Conservation (phyloP, 2,113 vertebrate species). For the Istiophorus platypterus region DNA sequence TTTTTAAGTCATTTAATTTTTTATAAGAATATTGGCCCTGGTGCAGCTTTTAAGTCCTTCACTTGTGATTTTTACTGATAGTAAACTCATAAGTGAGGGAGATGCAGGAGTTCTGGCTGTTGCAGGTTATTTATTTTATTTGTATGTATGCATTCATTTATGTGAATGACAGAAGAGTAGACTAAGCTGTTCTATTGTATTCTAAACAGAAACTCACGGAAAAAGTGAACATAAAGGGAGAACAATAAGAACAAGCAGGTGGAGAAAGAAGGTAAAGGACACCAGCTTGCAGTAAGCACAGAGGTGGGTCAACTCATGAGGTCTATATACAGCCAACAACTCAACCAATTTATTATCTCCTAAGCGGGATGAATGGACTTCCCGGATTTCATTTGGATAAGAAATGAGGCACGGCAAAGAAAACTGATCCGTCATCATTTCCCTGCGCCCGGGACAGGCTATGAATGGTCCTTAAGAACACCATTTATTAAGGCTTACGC, state of each 20-base stretch:
- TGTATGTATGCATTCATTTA: too few relatives aligned
- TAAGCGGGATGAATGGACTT: constrained; percentile 74
- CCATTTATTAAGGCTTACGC: constrained; percentile 71
- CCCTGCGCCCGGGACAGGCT: constrained; percentile 51
- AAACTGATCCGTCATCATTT: constrained; percentile 74
- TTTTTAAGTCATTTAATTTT: background rate
- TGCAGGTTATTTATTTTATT: too few relatives aligned
- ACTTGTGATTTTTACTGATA: too few relatives aligned
- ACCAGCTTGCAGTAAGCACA: constrained; percentile 28
- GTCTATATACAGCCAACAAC: constrained; percentile 61
- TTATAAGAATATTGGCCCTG: background rate
- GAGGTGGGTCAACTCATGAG: constrained; percentile 51
- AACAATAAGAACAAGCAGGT: background rate
- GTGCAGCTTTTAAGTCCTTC: too few relatives aligned
- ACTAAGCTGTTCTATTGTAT: background rate
- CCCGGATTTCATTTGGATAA: constrained; percentile 80
- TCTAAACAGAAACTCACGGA: background rate
- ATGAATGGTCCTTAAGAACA: constrained; percentile 72
- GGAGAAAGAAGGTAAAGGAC: constrained; percentile 14
- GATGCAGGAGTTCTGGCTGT: too few relatives aligned
- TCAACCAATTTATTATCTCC: constrained; percentile 72
- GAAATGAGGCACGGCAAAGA: constrained; percentile 70
- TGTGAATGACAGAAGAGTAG: background rate
- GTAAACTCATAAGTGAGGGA: too few relatives aligned
- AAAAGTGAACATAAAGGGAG: background rate